Conservation (phyloP, 2,888 invertebrate genomes). For the Argyresthia goedartella region DNA sequence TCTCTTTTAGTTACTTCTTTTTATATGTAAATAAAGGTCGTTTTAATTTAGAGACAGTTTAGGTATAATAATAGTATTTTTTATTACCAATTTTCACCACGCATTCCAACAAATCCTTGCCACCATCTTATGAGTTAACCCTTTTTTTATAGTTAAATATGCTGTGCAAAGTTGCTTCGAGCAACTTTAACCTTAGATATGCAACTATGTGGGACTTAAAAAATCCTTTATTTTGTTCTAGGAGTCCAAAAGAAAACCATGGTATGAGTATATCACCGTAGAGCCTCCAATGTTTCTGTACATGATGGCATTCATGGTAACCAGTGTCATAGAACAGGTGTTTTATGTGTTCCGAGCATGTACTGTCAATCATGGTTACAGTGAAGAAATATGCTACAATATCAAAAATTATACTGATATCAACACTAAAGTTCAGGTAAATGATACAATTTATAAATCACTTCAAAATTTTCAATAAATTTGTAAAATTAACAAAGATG, state of each 20-base stretch:
- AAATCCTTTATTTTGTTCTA: constrained; percentile 15
- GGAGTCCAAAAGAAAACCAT: constrained; percentile 24
- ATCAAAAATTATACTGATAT: constrained; percentile 66
- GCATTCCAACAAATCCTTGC: no score
- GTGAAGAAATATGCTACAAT: constrained; percentile 75
- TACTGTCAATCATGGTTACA: constrained; percentile 78
- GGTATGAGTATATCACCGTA: constrained; percentile 75
- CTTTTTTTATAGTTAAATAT: no score
- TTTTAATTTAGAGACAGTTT: no score
- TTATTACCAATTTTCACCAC: no score
- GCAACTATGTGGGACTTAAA: no score
- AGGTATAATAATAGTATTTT: no score
- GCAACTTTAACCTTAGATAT: no score
- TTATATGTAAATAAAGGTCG: no score
- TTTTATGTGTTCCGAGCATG: constrained; percentile 85
- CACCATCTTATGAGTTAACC: no score
- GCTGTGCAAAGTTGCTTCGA: no score
- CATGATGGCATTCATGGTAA: constrained; percentile 89
- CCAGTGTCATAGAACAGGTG: constrained; percentile 83
- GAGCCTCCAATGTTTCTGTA: constrained; percentile 91
- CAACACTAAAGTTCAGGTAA: constrained; percentile 78
- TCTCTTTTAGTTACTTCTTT: no score
- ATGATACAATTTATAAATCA: background rate
- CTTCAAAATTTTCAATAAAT: background rate
- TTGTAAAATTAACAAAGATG: constrained; percentile 1